Evolutionary conservation across 2,888 invertebrate genomes (phyloP), one percentile per base, ranked within the genome.

Genomic region (Scaptomyza polygonia): DNA sequence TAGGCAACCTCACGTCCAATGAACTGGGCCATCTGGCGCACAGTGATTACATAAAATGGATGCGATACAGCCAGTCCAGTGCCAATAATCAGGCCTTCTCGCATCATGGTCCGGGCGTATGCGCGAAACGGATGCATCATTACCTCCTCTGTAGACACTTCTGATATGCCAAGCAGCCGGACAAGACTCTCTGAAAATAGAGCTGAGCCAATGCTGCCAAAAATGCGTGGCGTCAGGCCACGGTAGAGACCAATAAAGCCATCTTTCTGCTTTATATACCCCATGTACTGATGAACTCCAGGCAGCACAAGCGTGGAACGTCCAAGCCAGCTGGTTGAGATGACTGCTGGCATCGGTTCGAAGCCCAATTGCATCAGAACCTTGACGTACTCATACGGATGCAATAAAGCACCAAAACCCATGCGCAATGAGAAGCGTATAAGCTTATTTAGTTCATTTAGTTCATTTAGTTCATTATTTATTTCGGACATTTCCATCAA

Each of bases 1-100:
- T 86, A 81, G 32, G 51, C 36, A 0, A 36, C 0, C 29, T 86
- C 81, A 0, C 63, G 51, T 0, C 81, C 81, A 2, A 82, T 72
- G 3, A 86, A 86, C 48, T 83, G 80, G 1, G 80, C 81, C 53
- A 83, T 72, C 36, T 82, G 81, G 6, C 81, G 81, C 36, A 80
- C 74, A 16, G 77, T 54, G 11, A 82, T 36, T 3, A 82, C 77
- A 11, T 83, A 66, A 7, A 82, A 79, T 1, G 81, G 86, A 40
- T 82, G 86, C 4, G 84, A 62, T 0, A 80, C 11, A 0, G 25
- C 42, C 45, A 79, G n/a, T 0, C 72, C 77, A 0, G 66, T 67
- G 36, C 42, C 30, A 9, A 83, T 5, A 0, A 80, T 55, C 5
- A 77, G 2, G 3, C 40, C 39, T 12, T 77, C 58, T 0, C 51